Evolutionary conservation across 2,888 invertebrate species (phyloP).

Genomic region (Leuctra nigra): DNA sequence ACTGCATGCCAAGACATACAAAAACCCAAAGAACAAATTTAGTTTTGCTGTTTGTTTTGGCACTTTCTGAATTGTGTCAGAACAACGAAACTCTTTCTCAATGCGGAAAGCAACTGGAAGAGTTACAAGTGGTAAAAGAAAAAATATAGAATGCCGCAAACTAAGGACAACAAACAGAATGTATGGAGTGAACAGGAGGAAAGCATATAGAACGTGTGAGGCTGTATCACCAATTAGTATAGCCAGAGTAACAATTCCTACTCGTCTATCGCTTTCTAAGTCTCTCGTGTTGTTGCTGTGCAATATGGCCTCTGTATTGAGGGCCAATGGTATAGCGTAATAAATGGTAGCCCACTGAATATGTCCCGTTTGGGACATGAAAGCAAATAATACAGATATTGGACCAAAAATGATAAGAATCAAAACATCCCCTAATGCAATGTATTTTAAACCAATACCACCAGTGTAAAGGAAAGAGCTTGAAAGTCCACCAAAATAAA

Average conservation of each 20-base stretch:
- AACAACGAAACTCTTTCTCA: constrained; percentile 78
- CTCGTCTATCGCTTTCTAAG: constrained; percentile 77
- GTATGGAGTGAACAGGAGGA: constrained; percentile 85
- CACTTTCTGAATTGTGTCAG: constrained; percentile 70
- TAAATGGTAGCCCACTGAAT: constrained; percentile 88
- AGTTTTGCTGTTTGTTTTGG: constrained; percentile 85
- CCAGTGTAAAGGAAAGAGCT: constrained; percentile 96
- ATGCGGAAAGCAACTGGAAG: constrained; percentile 83
- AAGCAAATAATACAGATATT: constrained; percentile 87
- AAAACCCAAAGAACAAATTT: constrained; percentile 84
- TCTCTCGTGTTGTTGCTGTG: constrained; percentile 94
- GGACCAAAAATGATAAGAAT: constrained; percentile 92
- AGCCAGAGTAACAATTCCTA: constrained; percentile 92
- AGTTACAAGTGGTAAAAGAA: constrained; percentile 80
- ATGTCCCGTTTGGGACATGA: constrained; percentile 84
- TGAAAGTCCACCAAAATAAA: constrained; percentile 92
- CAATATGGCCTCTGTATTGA: constrained; percentile 91
- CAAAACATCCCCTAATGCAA: constrained; percentile 87
- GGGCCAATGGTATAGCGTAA: constrained; percentile 87
- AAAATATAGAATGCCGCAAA: constrained; percentile 79
- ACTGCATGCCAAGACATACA: constrained; percentile 79
- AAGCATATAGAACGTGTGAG: constrained; percentile 84
- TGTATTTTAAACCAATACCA: constrained; percentile 91
- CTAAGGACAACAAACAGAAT: constrained; percentile 81
- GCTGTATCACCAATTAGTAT: constrained; percentile 86